Conservation (phyloP, 30 jellyfish, hydroid and myxozoan genomes). For the Pseudorhiza aurosa region DNA sequence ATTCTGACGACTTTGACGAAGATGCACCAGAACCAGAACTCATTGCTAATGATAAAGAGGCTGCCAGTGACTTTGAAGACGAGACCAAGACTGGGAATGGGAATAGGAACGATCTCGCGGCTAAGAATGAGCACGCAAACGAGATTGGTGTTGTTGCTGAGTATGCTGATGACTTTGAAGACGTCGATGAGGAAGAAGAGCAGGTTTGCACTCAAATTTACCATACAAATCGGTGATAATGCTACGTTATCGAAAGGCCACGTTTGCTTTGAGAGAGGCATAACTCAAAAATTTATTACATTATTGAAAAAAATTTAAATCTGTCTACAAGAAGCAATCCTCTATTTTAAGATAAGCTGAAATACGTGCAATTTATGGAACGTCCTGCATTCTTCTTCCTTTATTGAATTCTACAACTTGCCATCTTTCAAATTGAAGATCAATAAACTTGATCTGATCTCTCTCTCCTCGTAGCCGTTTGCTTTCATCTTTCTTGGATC, state of each 20-base stretch:
- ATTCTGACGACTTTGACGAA: slow-evolving; percentile 94
- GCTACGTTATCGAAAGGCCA: neutral
- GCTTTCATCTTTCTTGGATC: too few species aligned
- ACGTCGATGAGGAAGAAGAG: slow-evolving; percentile 74
- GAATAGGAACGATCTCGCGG: slow-evolving; percentile 29
- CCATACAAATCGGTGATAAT: neutral
- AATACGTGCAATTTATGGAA: too few species aligned
- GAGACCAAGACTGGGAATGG: slow-evolving; percentile 17
- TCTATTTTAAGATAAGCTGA: too few species aligned
- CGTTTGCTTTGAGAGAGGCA: neutral
- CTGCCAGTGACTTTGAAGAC: slow-evolving; percentile 32
- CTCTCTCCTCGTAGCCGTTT: too few species aligned
- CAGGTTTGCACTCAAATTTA: too few species aligned
- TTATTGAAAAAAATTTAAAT: too few species aligned
- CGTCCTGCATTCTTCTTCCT: too few species aligned
- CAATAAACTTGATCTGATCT: too few species aligned
- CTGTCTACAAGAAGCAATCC: too few species aligned
- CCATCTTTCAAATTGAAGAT: too few species aligned
- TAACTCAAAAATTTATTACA: neutral
- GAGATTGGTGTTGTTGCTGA: slow-evolving; percentile 44
- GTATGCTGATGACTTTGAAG: slow-evolving; percentile 81
- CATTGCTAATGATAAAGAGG: slow-evolving; percentile 44
- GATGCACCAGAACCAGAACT: slow-evolving; percentile 74
- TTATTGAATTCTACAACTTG: too few species aligned
- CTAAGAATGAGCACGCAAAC: slow-evolving; percentile 43